Evolutionary conservation across 2,888 invertebrate genomes (phyloP).

Genomic region (Glaucopsyche alexis): DNA sequence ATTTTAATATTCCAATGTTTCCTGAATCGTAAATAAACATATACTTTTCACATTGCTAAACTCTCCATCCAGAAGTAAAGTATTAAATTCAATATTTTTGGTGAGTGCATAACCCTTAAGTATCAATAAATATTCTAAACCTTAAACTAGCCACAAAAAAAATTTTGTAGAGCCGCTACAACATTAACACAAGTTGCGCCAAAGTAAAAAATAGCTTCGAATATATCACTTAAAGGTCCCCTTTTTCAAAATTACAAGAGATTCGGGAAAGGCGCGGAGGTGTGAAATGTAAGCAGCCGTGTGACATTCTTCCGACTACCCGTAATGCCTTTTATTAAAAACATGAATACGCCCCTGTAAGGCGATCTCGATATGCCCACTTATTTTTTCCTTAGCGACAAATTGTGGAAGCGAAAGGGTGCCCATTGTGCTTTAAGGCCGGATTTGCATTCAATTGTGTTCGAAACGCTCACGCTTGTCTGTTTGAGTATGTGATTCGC

Average conservation of each 20-base stretch:
- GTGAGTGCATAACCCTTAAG: too few species aligned
- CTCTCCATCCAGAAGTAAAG: not conserved
- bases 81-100: too few species aligned
- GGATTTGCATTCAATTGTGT: conserved; percentile 57
- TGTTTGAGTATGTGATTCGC: conserved; percentile 67
- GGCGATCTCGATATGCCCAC: conserved; percentile 38
- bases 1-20: not conserved
- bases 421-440: conserved; percentile 32
- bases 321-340: conserved; percentile 74
- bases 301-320: conserved; percentile 73
- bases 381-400: conserved; percentile 36
- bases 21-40: not conserved
- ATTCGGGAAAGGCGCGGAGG: conserved; percentile 76
- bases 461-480: conserved; percentile 52
- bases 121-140: too few species aligned
- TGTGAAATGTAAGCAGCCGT: conserved; percentile 77
- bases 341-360: conserved; percentile 48
- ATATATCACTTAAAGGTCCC: conserved; percentile 69
- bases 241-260: conserved; percentile 72
- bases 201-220: conserved; percentile 73
- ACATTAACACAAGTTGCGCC: conserved; percentile 42
- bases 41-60: not conserved
- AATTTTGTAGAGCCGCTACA: not conserved
- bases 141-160: too few species aligned
- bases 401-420: conserved; percentile 36